A percentile compares a stretch with the other conserved stretches of the same genome.
Evolutionary conservation across 2,797 vertebrate species (phyloP).

Genomic region (Epinephelus malabaricus): DNA sequence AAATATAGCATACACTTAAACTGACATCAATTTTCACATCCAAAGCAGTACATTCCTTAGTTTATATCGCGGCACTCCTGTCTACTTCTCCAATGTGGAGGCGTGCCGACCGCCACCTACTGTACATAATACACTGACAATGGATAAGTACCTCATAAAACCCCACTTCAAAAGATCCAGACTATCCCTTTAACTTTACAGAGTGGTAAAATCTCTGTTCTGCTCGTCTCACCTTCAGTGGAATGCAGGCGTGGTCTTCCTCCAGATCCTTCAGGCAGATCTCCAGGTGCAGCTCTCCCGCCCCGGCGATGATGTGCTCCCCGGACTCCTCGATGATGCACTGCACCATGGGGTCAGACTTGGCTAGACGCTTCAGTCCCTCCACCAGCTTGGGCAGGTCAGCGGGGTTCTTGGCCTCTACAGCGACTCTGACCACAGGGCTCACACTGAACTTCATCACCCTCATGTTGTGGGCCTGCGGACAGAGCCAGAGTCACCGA

Average conservation of each 20-base stretch:
- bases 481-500: conserved; percentile 14
- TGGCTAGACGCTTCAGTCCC: conserved; percentile 94
- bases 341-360: conserved; percentile 98
- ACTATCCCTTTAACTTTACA: background rate
- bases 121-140: too few species aligned
- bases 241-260: conserved; percentile 97
- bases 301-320: conserved; percentile 95
- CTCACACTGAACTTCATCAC: conserved; percentile 99
- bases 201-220: background rate
- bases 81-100: too few species aligned
- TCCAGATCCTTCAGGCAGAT: conserved; percentile 98
- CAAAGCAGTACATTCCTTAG: too few species aligned
- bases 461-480: conserved; percentile 94
- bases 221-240: conserved; percentile 88
- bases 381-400: conserved; percentile 97
- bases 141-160: too few species aligned
- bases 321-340: conserved; percentile 98
- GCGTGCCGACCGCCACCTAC: too few species aligned
- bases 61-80: too few species aligned
- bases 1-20: too few species aligned
- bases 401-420: conserved; percentile 95
- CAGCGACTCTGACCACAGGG: conserved; percentile 94
- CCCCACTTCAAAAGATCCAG: too few species aligned
- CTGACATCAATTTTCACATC: too few species aligned
- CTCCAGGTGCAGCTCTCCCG: conserved; percentile 95